A percentile compares a stretch with the other conserved stretches of the same genome.
These are phyloP conservation scores for Coremacera marginata DNA, from an alignment of 2,888 invertebrate genomes.

Conservation along the genomic window DNA sequence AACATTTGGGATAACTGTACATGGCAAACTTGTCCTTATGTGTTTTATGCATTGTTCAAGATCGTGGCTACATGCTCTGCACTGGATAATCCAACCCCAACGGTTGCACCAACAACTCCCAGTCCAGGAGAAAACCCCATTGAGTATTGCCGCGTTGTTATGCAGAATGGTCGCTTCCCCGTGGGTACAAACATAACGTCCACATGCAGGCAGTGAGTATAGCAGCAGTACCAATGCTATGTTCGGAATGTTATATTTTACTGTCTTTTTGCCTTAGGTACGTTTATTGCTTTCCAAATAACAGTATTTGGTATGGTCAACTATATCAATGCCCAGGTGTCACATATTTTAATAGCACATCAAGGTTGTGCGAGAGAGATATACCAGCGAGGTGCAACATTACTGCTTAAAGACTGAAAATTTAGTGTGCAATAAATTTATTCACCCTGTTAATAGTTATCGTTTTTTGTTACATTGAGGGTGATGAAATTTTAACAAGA, in stretches of 20 bases:
- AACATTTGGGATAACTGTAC: background rate
- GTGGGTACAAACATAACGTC: conserved; percentile 52
- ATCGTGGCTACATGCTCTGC: conserved; percentile 53
- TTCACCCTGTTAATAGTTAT: too few relatives aligned
- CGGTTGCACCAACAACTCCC: conserved; percentile 38
- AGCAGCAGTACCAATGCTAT: background rate
- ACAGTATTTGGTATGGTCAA: conserved; percentile 54
- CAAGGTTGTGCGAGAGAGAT: conserved; percentile 44
- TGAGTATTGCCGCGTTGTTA: conserved; percentile 50
- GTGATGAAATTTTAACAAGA: too few relatives aligned
- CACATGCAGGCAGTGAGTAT: conserved; percentile 55
- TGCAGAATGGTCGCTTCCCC: conserved; percentile 47
- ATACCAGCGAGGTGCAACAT: conserved; percentile 53
- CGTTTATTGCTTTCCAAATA: conserved; percentile 51
- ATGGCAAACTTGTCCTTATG: too few relatives aligned
- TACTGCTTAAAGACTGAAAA: conserved; percentile 41
- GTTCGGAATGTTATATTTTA: background rate
- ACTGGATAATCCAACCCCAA: conserved; percentile 48
- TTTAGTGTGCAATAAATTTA: too few relatives aligned
- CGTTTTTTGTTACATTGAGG: too few relatives aligned
- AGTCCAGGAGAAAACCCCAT: conserved; percentile 40
- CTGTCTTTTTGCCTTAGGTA: conserved; percentile 47
- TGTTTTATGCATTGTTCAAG: conserved; percentile 22
- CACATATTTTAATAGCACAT: conserved; percentile 51
- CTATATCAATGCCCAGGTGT: conserved; percentile 55